phyloP scores from a whole-genome alignment of 2,113 vertebrate species.

The Syngnathus scovelli region DNA sequence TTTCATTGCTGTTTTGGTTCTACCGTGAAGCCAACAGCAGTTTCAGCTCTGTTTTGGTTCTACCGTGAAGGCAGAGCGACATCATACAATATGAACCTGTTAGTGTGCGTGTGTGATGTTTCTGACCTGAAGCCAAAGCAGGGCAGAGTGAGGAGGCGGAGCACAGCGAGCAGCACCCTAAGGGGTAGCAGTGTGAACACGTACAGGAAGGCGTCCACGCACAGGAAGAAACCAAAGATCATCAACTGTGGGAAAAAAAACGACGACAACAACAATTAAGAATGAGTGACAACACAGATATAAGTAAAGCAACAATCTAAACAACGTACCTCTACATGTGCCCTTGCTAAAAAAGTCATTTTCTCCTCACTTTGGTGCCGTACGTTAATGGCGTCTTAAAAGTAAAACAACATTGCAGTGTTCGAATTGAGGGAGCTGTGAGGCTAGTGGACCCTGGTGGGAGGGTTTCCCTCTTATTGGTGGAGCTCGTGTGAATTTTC shows the following conservation, averaged over 20 bases:
- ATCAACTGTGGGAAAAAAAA: conserved; percentile 77
- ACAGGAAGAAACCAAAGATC: conserved; percentile 94
- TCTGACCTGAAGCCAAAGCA: conserved; percentile 87
- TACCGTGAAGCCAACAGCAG: not conserved
- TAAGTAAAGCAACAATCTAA: not conserved
- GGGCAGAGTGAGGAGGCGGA: conserved; percentile 85
- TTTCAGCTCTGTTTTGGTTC: not conserved
- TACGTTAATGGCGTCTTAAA: not conserved
- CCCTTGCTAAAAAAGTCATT: not conserved
- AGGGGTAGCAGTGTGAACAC: conserved; percentile 94
- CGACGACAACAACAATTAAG: not conserved
- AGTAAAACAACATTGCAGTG: not conserved
- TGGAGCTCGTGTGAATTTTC: conserved; percentile 14
- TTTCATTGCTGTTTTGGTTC: not conserved
- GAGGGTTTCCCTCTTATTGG: conserved; percentile 28
- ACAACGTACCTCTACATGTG: conserved; percentile 15
- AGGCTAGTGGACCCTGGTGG: conserved; percentile 1
- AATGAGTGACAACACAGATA: conserved; percentile 82
- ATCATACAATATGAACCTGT: not conserved
- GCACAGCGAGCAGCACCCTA: conserved; percentile 84
- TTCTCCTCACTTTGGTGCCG: conserved; percentile 7
- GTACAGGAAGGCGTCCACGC: conserved; percentile 95
- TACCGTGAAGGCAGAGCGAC: not conserved
- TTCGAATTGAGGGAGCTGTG: not conserved
- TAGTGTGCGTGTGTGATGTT: not conserved